A percentile compares a stretch with the other conserved stretches of the same genome.
Evolutionary conservation across 2,888 invertebrate species (phyloP).

Genomic region (Eretmocerus hayati): DNA sequence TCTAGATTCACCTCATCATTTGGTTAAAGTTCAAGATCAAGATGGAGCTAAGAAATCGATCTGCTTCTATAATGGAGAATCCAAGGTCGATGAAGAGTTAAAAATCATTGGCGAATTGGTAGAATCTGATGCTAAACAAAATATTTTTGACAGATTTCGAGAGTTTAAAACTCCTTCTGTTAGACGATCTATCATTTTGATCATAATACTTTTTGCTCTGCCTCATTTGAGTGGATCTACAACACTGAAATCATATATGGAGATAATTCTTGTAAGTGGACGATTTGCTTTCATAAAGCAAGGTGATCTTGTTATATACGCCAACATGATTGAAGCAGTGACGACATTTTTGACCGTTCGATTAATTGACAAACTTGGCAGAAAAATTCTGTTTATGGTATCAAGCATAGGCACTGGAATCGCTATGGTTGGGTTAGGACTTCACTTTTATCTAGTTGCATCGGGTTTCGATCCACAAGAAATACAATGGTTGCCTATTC

Average conservation of each 20-base stretch:
- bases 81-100: constrained; percentile 26
- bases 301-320: constrained; percentile 27
- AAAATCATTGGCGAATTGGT: constrained; percentile 3
- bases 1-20: constrained; percentile 35
- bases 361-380: constrained; percentile 25
- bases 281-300: constrained; percentile 27
- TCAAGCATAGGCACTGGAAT: constrained; percentile 24
- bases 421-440: constrained; percentile 26
- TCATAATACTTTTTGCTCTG: constrained; percentile 28
- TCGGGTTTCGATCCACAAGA: constrained; percentile 17
- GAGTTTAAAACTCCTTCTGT: constrained; percentile 13
- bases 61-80: not conserved
- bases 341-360: constrained; percentile 8
- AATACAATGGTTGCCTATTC: constrained; percentile 31
- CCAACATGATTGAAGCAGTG: constrained; percentile 21
- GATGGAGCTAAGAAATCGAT: constrained; percentile 4
- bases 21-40: not conserved
- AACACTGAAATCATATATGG: constrained; percentile 30
- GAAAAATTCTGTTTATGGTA: constrained; percentile 18
- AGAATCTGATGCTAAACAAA: constrained; percentile 14
- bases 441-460: constrained; percentile 29
- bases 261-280: constrained; percentile 28
- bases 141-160: constrained; percentile 7
- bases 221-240: constrained; percentile 33
- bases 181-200: constrained; percentile 25